Base-by-base conservation (phyloP, 2,113 vertebrate species). In the Petrocephalus zakoni region DNA sequence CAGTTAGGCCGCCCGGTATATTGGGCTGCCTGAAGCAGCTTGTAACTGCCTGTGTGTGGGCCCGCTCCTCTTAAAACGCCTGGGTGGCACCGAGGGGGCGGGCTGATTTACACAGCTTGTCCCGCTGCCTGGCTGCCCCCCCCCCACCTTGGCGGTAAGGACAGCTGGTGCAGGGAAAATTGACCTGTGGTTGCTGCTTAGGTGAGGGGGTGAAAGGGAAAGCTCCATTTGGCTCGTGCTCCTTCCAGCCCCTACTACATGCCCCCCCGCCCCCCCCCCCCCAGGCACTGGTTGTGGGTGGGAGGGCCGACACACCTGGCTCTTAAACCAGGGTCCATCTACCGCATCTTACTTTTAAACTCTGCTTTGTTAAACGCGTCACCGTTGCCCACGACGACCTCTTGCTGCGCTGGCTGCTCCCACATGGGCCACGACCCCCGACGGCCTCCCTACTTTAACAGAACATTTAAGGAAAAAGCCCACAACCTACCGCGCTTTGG, bases 81-180 rank as follows among this genome's bases (percentile, higher is more conserved):
- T 92, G 90, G 91, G 92, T 93, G 91, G 94, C 93, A 91, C 83
- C 89, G 89, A 91, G 91, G 91, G 92, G 92, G 89, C 88, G 90
- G 89, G 87, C 92, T 94, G 93, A 94, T 93, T 93, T 93, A 94
- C 91, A 90, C 93, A 89, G 89, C 86, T 87, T 86, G 64, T 55
- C 84, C 88, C 72, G 55, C 92, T 90, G 92, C 90, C 93, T 91
- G 91, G 93, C 90, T 91, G 88, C 93, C 90, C 91, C 89, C 91
- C 89, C 92, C 85, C 87, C 88, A 10, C 34, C 52, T 34, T 17
- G 52, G n/a, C 9, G 9, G 29, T 49, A 88, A 68, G 87, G 72
- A 34, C 72, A 22, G 68, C 72, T 47, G 78, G 72, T 82, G 89
- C 88, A 87, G 92, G 88, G 47, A 88, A 78, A 78, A 49, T 86